Evolutionary conservation across 2,113 vertebrate species (phyloP), one percentile per base, ranked within the genome.

Genomic region (Pica pica): DNA sequence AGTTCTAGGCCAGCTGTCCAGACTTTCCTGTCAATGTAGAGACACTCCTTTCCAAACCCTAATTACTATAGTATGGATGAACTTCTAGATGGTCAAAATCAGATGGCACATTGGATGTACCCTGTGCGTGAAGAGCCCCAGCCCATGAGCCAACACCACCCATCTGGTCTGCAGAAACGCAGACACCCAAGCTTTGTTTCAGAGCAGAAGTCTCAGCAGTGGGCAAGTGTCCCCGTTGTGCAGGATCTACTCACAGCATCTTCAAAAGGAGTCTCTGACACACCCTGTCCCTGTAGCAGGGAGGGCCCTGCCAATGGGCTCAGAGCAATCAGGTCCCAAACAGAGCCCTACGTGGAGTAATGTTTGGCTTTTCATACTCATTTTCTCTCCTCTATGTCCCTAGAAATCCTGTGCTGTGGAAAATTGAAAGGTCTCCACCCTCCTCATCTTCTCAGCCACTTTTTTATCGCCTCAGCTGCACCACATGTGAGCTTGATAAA

Each of bases 371-470:
- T 90, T 88, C 82, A 50, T 42, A 61, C 21, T 46, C 18, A 33
- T 91, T 90, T 91, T 83, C 53, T 49, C 26, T 80, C 30, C 19
- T 76, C 24, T 88, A 50, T 74, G 37, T 44, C 55, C 59, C 67
- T 88, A 83, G 59, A 93, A 95, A 93, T 73, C 42, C 46, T 77
- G 16, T 82, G 28, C 56, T 84, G n/a, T 82, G 60, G 93, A 49
- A 95, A 95, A 81, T 37, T 68, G 63, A 79, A 91, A 94, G 69
- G n/a, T 85, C 69, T 87, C 74, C 87, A 94, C 90, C 74, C 81
- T 95, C 78, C 78, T 94, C 61, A 35, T 93, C 88, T 88, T 85
- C 88, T 88, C 85, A 87, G 78, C 5, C 63, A 80, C 50, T 83
- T 94, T 94, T 93, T 95, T 79, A 93, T 93, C 1, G 0, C 52